A percentile compares a stretch with the other conserved stretches of the same genome.
Evolutionary conservation across 2,888 invertebrate genomes (phyloP).

Genomic region (Drosophila fulvimacula): DNA sequence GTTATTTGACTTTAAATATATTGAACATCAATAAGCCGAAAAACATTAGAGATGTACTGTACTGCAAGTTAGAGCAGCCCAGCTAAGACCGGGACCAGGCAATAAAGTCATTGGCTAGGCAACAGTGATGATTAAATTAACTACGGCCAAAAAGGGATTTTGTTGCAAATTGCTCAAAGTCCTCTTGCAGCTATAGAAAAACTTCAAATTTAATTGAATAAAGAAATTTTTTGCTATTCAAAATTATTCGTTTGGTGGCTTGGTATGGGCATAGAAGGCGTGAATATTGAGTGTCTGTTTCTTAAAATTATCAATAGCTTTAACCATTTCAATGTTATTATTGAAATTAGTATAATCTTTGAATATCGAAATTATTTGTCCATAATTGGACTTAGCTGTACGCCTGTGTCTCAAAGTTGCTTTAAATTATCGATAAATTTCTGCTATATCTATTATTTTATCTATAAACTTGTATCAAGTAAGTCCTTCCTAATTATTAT

Average conservation of each 20-base stretch:
- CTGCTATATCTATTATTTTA: no score
- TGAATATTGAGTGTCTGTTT: not conserved
- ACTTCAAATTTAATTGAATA: not conserved
- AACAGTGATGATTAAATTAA: not conserved
- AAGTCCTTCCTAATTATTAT: no score
- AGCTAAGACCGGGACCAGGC: not conserved
- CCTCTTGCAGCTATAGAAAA: not conserved
- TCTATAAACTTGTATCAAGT: no score
- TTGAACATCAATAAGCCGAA: not conserved
- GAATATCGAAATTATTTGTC: no score
- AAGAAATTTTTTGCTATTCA: not conserved
- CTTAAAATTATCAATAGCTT: no score
- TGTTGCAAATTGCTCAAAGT: not conserved
- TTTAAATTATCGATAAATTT: not conserved
- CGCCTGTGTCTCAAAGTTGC: no score
- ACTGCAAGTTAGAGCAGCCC: not conserved
- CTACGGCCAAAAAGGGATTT: not conserved
- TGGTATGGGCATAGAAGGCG: not conserved
- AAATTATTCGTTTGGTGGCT: not conserved
- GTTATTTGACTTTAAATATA: not conserved
- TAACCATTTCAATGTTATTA: no score
- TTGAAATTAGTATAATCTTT: no score
- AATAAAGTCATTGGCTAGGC: not conserved
- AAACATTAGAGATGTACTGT: no score
- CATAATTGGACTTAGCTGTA: no score